Evolutionary conservation across 1,140 invertebrate species (phyloP), one percentile per base, ranked within the genome.

Genomic region (Tetramorium alpestre): DNA sequence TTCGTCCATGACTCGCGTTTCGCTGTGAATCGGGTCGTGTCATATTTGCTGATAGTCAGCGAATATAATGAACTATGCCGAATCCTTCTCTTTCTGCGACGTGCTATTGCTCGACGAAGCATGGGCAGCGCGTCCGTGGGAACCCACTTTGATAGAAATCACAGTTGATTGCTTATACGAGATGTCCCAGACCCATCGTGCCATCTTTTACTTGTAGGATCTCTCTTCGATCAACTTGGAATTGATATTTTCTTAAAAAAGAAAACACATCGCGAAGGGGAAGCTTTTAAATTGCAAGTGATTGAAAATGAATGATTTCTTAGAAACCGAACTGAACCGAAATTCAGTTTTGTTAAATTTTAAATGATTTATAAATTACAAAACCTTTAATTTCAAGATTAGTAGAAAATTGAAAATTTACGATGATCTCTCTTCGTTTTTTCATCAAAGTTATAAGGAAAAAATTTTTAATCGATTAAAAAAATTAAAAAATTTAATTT

Each of bases 21-120:
- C 54, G 38, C 16, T 38, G 22, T 16, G 54, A 76, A 76, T 60
- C 54, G 54, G 54, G 16, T 72, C 16, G 38, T 76, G 54, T 76
- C 73, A 60, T 76, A 76, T 76, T 60, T 60, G 33, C 10, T 41
- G 73, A 76, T 38, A 76, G 73, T 76, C 73, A 76, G 73, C 73
- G 22, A 44, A 76, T 60, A 76, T 76, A 76, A 76, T 76, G 73
- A 76, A 16, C 73, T 54, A 60, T 60, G 54, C 33, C 54, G 54
- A 76, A 76, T 76, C n/a, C 33, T 33, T 51, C 33, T n/a, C 64
- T 72, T 76, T 60, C 54, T 60, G 22, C 18, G 70, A 54, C 70
- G n/a, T 3, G 16, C n/a, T 60, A 60, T 41, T 58, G 18, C 54
- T 76, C 18, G 28, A 6, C 54, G 72, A 58, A 22, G 33, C 22